Conservation (phyloP, 2,113 vertebrate genomes). For the Dromiciops gliroides region DNA sequence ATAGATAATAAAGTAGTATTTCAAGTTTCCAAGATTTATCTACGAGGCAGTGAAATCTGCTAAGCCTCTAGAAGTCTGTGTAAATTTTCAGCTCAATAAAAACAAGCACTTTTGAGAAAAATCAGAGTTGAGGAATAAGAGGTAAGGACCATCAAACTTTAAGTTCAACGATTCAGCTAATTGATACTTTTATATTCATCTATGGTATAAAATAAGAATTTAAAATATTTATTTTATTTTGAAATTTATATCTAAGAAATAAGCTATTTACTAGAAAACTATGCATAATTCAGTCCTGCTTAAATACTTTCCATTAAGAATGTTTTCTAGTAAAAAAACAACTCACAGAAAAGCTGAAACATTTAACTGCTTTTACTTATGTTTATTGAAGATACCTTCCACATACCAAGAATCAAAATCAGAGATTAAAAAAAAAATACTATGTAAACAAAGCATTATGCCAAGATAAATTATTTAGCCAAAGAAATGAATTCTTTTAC, state of each 20-base stretch:
- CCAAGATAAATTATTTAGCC: constrained; percentile 62
- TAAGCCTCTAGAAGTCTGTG: not conserved
- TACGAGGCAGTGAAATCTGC: constrained; percentile 31
- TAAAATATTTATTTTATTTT: constrained; percentile 35
- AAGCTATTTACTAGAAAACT: constrained; percentile 26
- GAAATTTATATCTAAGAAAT: constrained; percentile 49
- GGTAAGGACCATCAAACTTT: not conserved
- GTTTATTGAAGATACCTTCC: constrained; percentile 59
- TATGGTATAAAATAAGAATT: constrained; percentile 11
- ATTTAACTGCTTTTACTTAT: constrained; percentile 15
- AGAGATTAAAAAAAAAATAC: constrained; percentile 54
- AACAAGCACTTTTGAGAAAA: not conserved
- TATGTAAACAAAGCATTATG: constrained; percentile 50
- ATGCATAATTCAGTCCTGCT: not conserved
- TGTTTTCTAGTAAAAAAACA: constrained; percentile 25
- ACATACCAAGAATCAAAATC: constrained; percentile 41
- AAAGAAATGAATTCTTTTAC: constrained; percentile 27
- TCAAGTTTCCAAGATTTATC: constrained; percentile 27
- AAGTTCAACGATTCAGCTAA: not conserved
- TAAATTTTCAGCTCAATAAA: not conserved
- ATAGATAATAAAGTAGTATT: constrained; percentile 8
- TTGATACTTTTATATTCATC: constrained; percentile 8
- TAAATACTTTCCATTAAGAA: constrained; percentile 42
- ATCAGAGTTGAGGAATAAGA: not conserved
- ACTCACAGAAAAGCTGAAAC: constrained; percentile 13